phyloP scores from a whole-genome alignment of 2,797 vertebrate genomes.

The Tokudaia tokunoshimensis region DNA sequence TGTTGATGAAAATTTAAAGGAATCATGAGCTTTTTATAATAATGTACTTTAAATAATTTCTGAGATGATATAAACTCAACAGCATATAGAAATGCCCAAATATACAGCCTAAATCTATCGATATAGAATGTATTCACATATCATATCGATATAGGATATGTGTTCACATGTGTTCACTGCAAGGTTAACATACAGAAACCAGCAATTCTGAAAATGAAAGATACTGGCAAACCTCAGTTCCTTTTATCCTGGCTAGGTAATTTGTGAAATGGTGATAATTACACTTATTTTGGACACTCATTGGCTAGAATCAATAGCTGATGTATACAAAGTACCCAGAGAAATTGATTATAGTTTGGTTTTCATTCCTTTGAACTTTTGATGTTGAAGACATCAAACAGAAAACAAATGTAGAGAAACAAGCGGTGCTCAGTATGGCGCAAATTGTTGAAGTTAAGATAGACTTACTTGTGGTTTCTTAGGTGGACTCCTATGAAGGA shows the following conservation, averaged over 20 bases:
- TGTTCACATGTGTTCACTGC: not conserved
- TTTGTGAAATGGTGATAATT: not conserved
- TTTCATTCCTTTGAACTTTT: not conserved
- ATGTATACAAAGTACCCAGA: not conserved
- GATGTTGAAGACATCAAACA: not conserved
- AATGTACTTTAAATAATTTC: not conserved
- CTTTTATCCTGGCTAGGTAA: not conserved
- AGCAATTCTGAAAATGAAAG: not conserved
- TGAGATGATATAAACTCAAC: not conserved
- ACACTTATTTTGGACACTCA: not conserved
- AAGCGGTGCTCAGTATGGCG: too few relatives aligned
- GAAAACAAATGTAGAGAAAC: not conserved
- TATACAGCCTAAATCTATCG: not conserved
- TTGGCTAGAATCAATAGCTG: not conserved
- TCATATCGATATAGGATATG: too few relatives aligned
- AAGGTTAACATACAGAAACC: not conserved
- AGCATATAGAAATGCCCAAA: constrained; percentile 1
- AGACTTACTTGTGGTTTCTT: not conserved
- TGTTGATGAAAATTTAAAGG: not conserved
- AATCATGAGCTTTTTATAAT: not conserved
- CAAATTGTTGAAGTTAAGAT: not conserved
- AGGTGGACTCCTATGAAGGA: not conserved
- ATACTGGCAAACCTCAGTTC: not conserved
- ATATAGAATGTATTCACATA: not conserved
- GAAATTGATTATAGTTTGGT: not conserved